These are phyloP conservation scores for Gnathonemus longibarbis DNA, from an alignment of 2,113 vertebrate genomes.

Conservation along the genomic window DNA sequence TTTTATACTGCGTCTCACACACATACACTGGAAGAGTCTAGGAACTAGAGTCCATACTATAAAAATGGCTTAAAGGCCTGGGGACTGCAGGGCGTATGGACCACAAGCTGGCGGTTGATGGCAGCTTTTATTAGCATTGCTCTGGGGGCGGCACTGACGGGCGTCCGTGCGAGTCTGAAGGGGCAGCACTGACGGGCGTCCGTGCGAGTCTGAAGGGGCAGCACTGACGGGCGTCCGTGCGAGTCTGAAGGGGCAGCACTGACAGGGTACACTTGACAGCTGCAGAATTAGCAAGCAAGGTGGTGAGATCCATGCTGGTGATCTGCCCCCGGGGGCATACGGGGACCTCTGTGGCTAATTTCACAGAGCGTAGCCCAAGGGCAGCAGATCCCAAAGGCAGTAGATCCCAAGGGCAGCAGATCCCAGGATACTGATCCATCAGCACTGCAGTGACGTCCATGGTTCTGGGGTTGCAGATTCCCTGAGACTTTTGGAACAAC, in stretches of 20 bases:
- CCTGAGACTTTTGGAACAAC: background rate
- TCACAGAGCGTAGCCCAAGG: background rate
- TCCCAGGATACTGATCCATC: background rate
- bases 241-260: slow-evolving; percentile 18
- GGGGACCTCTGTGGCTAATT: background rate
- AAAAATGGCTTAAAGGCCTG: background rate
- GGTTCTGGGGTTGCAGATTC: background rate
- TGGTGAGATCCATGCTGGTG: background rate
- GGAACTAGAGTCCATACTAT: background rate
- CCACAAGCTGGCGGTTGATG: background rate
- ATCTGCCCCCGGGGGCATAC: background rate
- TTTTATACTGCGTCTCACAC: background rate
- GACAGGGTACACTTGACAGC: too few relatives aligned
- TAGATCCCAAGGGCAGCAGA: background rate
- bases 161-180: slow-evolving; percentile 30
- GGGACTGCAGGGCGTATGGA: background rate
- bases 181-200: slow-evolving; percentile 38
- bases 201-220: slow-evolving; percentile 29
- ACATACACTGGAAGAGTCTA: background rate
- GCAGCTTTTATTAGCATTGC: background rate
- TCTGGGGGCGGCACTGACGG: slow-evolving; percentile 32
- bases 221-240: slow-evolving; percentile 13
- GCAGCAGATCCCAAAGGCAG: background rate
- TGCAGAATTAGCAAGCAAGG: background rate
- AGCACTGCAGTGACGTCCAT: background rate